Evolutionary conservation across 2,888 invertebrate genomes (phyloP), one percentile per base, ranked within the genome.

Genomic region (Tanypteryx hageni): DNA sequence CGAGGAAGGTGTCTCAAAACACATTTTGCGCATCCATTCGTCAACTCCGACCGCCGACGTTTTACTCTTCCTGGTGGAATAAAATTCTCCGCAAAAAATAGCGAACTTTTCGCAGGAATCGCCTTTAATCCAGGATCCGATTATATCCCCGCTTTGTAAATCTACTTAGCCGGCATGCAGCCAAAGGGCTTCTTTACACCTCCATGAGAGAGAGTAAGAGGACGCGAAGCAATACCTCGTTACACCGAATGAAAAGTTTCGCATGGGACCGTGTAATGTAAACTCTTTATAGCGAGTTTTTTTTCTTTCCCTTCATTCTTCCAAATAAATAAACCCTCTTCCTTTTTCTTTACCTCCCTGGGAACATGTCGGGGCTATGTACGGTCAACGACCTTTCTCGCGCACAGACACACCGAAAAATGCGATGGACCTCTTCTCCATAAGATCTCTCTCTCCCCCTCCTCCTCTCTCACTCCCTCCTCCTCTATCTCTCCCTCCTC

Each of bases 381-480:
- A 89, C 89, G 89, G 89, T 89, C 89, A 89, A 64, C 44, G 89
- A 89, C 89, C 89, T 44, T 16, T 61, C 27, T 76, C 76, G 76
- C 22, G 22, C 22, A 11, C 11, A 76, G 76, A 76, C 76, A 13
- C 76, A 76, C 76, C 76, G 76, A 76, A 76, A 76, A 76, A 76
- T 27, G 76, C 76, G 76, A 22, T 22, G 68, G n/a, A n/a, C n/a
- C 68, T 68, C 22, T 68, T 68, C 59, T 27, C 11, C 59, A 13
- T 27, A 4, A 0, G 27, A 13, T 27, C 44, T 44, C 44, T 44
- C 44, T 44, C 44, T 44, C 44, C 14, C 82, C 14, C 82, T 16
- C 31, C 82, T 13, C 16, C 16, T 82, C 31, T 27, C 61, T 18
- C 59, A 13, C 59, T 3, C 0, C 16, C 31, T 27, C 9, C 13